Percentiles rank a stretch among this genome's conserved stretches.
Evolutionary conservation across 2,113 vertebrate genomes (phyloP).

Genomic region (Corvus hawaiiensis): DNA sequence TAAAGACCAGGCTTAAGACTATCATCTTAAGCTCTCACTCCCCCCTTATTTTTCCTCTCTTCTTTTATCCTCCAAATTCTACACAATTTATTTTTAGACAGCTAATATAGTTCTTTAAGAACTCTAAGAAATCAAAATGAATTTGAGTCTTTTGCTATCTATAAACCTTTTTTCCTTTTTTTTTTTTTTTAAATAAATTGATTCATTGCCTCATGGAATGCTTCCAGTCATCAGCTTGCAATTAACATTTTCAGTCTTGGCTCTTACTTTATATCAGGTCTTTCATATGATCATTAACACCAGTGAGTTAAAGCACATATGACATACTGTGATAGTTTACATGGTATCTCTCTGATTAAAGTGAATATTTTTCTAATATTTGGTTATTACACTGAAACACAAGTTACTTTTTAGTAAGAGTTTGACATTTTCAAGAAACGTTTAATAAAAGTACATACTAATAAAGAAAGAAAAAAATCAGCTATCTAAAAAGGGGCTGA

Average conservation of each 20-base stretch:
- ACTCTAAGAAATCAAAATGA: background rate
- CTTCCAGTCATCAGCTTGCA: background rate
- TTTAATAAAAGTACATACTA: background rate
- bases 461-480: background rate
- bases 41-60: background rate
- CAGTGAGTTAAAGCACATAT: background rate
- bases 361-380: background rate
- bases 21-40: fast-evolving
- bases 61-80: background rate
- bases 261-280: background rate
- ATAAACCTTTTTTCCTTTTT: background rate
- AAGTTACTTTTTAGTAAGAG: background rate
- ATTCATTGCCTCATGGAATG: background rate
- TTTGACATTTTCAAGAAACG: background rate
- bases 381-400: fast-evolving
- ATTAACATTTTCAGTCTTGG: background rate
- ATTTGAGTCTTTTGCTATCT: background rate
- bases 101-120: background rate
- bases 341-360: background rate
- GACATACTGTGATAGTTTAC: background rate
- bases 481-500: background rate
- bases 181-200: background rate
- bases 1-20: background rate
- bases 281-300: background rate
- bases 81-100: background rate